Base-by-base conservation (phyloP, 2,888 invertebrate species). In the Dione juno region DNA sequence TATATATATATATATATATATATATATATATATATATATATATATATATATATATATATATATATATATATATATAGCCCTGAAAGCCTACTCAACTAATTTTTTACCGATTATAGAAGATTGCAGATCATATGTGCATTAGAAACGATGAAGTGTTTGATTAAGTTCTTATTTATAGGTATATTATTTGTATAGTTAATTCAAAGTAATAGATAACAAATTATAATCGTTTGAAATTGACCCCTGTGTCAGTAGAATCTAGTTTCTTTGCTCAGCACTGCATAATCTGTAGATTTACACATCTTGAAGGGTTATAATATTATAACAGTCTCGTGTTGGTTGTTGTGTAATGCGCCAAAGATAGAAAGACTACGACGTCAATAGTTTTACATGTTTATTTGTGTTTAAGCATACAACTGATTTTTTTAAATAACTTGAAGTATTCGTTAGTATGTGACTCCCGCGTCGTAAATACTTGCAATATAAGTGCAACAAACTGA, bases 141-240 rank as follows among this genome's bases (percentile, higher is more conserved):
- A 16, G 5, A 35, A 53, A 10, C 54, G 37, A 0, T 37, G 35
- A 54, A 54, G 35, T 54, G 13, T 10, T 37, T 54, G 1, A 8
- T 53, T 13, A 54, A 35, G 16, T n/a, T 9, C 3, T 7, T 35
- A n/a, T 9, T 28, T 37, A 28, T 1, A 10, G 10, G 10, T 50
- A 8, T 53, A 28, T 53, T 53, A 10, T 54, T 0, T 16, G n/a
- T 11, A n/a, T 54, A 54, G n/a, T 10, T 37, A 35, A 54, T 54
- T 21, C 28, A 19, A 3, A 19, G 40, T 58, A 19, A 7, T n/a
- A 61, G 28, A 61, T 61, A 61, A 28, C 59, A 43, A 61, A 28
- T 61, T 61, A n/a, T 61, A 61, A 45, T 9, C 21, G 59, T 43
- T 59, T 61, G 43, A 43, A n/a, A 61, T 54, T 43, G 59, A 61